phyloP scores from a whole-genome alignment of 1,140 invertebrate species.

The Epicauta chinensis region DNA sequence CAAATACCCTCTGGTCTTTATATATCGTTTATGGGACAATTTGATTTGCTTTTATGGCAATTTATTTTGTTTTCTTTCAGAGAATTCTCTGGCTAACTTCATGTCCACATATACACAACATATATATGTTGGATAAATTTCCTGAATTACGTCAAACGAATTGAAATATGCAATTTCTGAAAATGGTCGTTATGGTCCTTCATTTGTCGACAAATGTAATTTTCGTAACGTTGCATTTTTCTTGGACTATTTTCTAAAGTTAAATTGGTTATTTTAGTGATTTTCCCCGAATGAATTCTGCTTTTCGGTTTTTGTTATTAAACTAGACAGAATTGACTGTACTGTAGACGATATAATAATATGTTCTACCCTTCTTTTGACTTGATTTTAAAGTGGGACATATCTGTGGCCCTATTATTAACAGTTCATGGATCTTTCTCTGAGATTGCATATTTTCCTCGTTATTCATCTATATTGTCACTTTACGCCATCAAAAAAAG shows the following conservation, averaged over 20 bases:
- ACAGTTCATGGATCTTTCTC: background rate
- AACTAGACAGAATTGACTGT: too few relatives aligned
- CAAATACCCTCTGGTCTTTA: background rate
- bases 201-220: constrained; percentile 4
- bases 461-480: background rate
- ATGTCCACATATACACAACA: constrained; percentile 18
- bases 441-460: constrained; percentile 8
- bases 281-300: background rate
- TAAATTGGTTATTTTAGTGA: background rate
- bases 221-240: background rate
- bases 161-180: constrained; percentile 24
- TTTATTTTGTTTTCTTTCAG: constrained; percentile 26
- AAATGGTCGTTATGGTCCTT: background rate
- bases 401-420: too few relatives aligned
- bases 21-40: constrained; percentile 1
- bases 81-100: constrained; percentile 3
- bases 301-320: background rate
- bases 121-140: constrained; percentile 25
- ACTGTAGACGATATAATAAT: too few relatives aligned
- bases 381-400: too few relatives aligned
- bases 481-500: constrained; percentile 2
- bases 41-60: constrained; percentile 26
- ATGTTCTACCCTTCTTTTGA: too few relatives aligned
- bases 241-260: too few relatives aligned
- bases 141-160: constrained; percentile 1